A percentile compares a stretch with the other conserved stretches of the same genome.
Evolutionary conservation across 2,888 invertebrate species (phyloP).

Genomic region (Cybosia mesomella): DNA sequence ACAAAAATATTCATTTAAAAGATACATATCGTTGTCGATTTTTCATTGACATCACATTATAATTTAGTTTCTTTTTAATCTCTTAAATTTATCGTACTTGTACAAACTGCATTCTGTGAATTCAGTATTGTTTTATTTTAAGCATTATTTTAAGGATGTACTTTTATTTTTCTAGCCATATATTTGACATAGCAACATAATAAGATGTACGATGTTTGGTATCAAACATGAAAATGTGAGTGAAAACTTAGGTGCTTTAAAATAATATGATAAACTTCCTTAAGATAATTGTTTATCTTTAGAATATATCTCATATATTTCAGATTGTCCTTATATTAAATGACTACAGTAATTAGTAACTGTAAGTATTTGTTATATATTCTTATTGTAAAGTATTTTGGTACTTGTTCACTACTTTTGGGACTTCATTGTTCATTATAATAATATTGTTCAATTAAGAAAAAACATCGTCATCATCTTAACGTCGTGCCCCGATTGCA

Average conservation of each 20-base stretch:
- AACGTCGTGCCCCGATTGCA: too few species aligned
- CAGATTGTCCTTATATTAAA: not conserved
- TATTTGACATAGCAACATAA: conserved; percentile 3
- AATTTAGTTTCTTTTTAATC: not conserved
- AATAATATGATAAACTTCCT: conserved; percentile 14
- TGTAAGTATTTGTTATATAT: too few species aligned
- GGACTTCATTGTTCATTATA: not conserved
- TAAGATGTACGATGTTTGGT: conserved; percentile 7
- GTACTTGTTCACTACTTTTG: not conserved
- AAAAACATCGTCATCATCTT: not conserved
- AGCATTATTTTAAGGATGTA: conserved; percentile 31
- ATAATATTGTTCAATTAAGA: too few species aligned
- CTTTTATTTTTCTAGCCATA: conserved; percentile 24
- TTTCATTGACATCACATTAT: not conserved
- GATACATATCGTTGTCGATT: not conserved
- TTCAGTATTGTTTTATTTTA: conserved; percentile 54
- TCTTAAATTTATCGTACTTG: not conserved
- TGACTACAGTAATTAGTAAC: not conserved
- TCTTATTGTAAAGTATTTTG: too few species aligned
- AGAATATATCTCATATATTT: conserved; percentile 13
- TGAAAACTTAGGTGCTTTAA: conserved; percentile 32
- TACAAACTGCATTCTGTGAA: conserved; percentile 54
- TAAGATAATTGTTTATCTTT: conserved; percentile 18
- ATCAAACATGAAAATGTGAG: conserved; percentile 21
- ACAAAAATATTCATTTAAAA: not conserved